Base-by-base conservation (phyloP, 2,113 vertebrate genomes). In the Anguilla japonica region DNA sequence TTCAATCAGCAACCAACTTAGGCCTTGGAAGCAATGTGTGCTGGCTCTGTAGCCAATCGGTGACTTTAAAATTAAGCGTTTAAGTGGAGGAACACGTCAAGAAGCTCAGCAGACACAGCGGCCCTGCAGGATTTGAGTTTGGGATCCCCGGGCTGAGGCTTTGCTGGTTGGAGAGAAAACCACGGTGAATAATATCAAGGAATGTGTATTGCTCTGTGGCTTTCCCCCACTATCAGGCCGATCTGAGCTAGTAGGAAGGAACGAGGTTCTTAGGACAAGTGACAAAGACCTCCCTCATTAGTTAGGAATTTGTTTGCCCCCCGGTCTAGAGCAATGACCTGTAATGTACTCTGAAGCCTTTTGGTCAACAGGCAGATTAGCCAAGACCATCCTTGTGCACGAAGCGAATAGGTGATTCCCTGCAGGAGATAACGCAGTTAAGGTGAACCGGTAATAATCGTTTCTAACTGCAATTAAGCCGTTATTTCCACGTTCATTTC, bases 231-330 rank as follows among this genome's bases (percentile, higher is more conserved):
- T 41, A 87, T 53, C 71, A 57, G 34, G 83, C 82, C 29, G 67
- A 79, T 87, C 43, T 83, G 56, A 60, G 34, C 82, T 79, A 29
- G 56, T 29, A 79, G 20, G 86, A 82, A 40, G 82, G 71, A 79
- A 83, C 80, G 13, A 78, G 81, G 85, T 79, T 26, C 20, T 67
- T 75, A 26, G 81, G 39, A 75, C 39, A 56, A 82, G 53, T 26
- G 80, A 71, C 90, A 83, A 83, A 53, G 15, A 41, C 89, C 83
- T 85, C 92, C 91, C 93, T 94, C 91, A 91, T 95, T 95, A 94
- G 94, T 92, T 92, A 93, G 93, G 95, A 95, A 95, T 95, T 93
- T 95, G 94, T 95, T 95, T 95, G 93, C 92, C 83, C 93, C 92
- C 7, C 16, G 9, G 93, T 94, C 93, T 95, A 82, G 88, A 93